phyloP scores from a whole-genome alignment of 64 coral and sea anemone genomes.

The Acropora tenuis region DNA sequence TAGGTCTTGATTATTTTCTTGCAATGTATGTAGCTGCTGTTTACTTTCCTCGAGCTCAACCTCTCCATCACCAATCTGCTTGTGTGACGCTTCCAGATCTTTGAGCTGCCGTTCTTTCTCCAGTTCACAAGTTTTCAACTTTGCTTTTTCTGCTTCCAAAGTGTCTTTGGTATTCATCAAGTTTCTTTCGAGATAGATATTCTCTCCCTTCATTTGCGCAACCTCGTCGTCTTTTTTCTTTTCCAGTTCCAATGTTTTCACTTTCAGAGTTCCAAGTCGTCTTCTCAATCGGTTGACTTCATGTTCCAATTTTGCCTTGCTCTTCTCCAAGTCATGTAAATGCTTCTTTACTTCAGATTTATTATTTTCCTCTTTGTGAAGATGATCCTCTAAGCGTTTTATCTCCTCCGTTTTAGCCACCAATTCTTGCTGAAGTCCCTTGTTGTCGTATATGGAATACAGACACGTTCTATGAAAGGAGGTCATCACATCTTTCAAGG shows the following conservation, averaged over 20 bases:
- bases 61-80: constrained; percentile 47
- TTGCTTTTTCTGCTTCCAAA: constrained; percentile 60
- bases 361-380: constrained; percentile 74
- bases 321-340: constrained; percentile 80
- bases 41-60: constrained; percentile 64
- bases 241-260: constrained; percentile 76
- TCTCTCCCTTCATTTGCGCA: constrained; percentile 61
- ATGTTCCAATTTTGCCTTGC: constrained; percentile 80
- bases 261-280: constrained; percentile 69
- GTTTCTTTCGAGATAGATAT: constrained; percentile 59
- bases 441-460: constrained; percentile 79
- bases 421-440: constrained; percentile 54
- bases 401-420: constrained; percentile 38
- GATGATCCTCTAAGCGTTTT: constrained; percentile 53
- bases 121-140: constrained; percentile 57
- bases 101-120: constrained; percentile 66
- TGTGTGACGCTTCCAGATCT: constrained; percentile 64
- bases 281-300: constrained; percentile 77
- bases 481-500: constrained; percentile 69
- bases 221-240: constrained; percentile 83
- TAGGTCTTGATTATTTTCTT: constrained; percentile 44
- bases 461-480: constrained; percentile 79
- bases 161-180: constrained; percentile 70
- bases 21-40: constrained; percentile 53
- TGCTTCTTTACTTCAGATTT: constrained; percentile 76